These are phyloP conservation scores for Ceyx melanurus DNA, from an alignment of 2,113 vertebrate genomes.

Conservation along the genomic window DNA sequence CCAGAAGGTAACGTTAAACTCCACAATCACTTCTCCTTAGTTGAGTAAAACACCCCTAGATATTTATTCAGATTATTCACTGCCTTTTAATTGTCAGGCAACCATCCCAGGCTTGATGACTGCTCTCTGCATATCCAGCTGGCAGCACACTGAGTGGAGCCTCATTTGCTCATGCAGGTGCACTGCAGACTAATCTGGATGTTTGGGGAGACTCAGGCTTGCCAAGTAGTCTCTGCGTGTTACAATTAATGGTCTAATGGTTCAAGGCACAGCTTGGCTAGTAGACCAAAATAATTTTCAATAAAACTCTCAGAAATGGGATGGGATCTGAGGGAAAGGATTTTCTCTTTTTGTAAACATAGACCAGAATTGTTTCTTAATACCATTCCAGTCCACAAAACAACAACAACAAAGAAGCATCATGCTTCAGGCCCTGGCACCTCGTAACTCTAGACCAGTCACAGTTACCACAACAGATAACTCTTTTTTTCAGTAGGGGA, in stretches of 20 bases:
- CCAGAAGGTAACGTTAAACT: neutral
- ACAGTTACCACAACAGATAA: neutral
- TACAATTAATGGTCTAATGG: neutral
- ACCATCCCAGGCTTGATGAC: neutral
- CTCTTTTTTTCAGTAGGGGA: neutral
- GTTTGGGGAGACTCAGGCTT: neutral
- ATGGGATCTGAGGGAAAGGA: neutral
- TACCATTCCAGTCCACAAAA: neutral
- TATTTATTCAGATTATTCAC: neutral
- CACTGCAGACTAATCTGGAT: neutral
- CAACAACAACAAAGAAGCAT: neutral
- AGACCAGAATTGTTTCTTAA: neutral
- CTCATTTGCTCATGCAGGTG: neutral
- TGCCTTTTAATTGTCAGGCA: neutral
- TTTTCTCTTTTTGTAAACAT: constrained; percentile 5
- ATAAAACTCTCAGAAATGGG: neutral
- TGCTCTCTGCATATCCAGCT: neutral
- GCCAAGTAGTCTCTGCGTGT: neutral
- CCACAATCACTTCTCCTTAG: neutral
- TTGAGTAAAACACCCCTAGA: neutral
- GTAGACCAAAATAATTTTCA: neutral
- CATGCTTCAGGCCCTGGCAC: neutral
- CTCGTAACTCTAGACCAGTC: neutral
- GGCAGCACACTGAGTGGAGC: neutral
- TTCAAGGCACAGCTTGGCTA: constrained; percentile 4